phyloP scores from a whole-genome alignment of 2,888 invertebrate genomes.

The Hydriomena furcata region DNA sequence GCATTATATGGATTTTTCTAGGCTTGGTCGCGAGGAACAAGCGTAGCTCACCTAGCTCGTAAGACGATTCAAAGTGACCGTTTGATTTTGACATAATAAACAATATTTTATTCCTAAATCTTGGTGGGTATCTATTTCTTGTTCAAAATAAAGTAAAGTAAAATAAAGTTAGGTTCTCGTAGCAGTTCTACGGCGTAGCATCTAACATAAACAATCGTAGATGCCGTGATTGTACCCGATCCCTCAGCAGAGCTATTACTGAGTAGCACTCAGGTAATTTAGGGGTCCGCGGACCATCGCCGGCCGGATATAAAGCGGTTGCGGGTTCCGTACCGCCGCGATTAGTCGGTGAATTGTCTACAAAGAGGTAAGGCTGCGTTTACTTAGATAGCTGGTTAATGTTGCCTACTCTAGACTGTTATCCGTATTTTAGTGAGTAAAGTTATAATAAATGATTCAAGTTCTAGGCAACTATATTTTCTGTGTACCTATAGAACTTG shows the following conservation, averaged over 20 bases:
- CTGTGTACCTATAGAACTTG: no score
- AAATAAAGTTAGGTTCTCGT: slow-evolving; percentile 5
- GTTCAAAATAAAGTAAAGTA: no score
- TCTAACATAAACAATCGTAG: slow-evolving; percentile 3
- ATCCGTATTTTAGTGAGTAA: no score
- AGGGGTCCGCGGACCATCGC: slow-evolving; percentile 33
- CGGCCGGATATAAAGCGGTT: slow-evolving; percentile 45
- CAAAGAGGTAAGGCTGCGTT: slow-evolving; percentile 22
- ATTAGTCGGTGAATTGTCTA: slow-evolving; percentile 34
- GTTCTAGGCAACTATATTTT: no score
- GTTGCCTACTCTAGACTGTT: neutral
- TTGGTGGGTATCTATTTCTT: no score
- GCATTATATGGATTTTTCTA: no score
- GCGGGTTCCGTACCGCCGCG: slow-evolving; percentile 30
- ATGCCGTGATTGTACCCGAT: slow-evolving; percentile 7
- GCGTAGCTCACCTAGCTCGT: no score
- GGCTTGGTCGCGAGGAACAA: no score
- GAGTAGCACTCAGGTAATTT: slow-evolving; percentile 32
- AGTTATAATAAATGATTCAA: no score
- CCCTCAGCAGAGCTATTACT: neutral
- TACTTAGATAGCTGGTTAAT: neutral
- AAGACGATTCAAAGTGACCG: no score
- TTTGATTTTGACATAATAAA: no score
- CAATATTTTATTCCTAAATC: no score
- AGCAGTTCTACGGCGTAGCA: slow-evolving; percentile 12